A percentile compares a stretch with the other conserved stretches of the same genome.
Evolutionary conservation across 2,888 invertebrate species (phyloP).

Genomic region (Pasiphila rectangulata): DNA sequence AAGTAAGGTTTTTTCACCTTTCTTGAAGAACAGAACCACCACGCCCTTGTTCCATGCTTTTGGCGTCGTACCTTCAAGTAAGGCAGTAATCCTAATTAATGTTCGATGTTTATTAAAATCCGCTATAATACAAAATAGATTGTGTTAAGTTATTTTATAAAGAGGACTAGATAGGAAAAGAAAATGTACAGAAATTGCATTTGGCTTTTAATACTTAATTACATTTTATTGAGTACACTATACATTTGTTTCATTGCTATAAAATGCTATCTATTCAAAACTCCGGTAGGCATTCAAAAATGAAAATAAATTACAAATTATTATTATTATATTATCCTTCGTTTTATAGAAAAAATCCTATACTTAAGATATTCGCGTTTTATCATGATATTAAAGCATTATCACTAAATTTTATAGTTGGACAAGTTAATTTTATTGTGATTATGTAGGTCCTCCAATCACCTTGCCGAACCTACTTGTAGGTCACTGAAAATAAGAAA

Average conservation of each 20-base stretch:
- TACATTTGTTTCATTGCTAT: conserved; percentile 80
- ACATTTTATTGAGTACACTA: conserved; percentile 80
- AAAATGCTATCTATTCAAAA: conserved; percentile 81
- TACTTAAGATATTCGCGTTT: conserved; percentile 76
- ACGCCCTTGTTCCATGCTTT: no score
- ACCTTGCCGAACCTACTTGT: conserved; percentile 47
- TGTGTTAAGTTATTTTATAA: conserved; percentile 11
- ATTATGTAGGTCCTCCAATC: conserved; percentile 61
- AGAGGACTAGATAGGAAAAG: conserved; percentile 34
- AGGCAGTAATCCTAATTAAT: no score
- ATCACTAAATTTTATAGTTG: conserved; percentile 78
- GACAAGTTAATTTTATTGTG: conserved; percentile 73
- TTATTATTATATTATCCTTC: conserved; percentile 56
- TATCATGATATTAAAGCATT: conserved; percentile 81
- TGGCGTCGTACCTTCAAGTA: no score
- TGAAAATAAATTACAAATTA: conserved; percentile 73
- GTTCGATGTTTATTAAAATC: conserved; percentile 20
- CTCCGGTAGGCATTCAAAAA: conserved; percentile 78
- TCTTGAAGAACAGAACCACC: no score
- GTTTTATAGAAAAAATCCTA: conserved; percentile 79
- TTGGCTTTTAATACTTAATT: conserved; percentile 81
- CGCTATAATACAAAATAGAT: conserved; percentile 18
- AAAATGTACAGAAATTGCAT: conserved; percentile 61
- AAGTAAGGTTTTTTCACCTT: no score
- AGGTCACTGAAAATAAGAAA: conserved; percentile 67